A percentile compares a stretch with the other conserved stretches of the same genome.
phyloP scores from a whole-genome alignment of 2,888 invertebrate species.

The Prosopocoilus inquinatus region DNA sequence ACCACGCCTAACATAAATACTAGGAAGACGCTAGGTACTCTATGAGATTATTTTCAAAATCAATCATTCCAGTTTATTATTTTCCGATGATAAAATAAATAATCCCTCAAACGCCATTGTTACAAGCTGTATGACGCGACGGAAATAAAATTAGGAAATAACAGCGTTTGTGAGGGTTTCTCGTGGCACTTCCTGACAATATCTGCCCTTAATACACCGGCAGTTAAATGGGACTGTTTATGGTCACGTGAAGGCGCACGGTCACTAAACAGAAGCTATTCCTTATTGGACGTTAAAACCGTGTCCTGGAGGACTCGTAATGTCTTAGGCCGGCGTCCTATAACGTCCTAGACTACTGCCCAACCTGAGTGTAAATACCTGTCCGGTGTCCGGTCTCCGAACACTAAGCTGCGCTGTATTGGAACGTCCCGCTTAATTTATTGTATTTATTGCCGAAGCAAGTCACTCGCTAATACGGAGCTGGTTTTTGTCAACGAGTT shows the following conservation, averaged over 20 bases:
- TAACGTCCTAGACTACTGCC: constrained; percentile 6
- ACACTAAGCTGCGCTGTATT: constrained; percentile 17
- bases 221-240: constrained; percentile 24
- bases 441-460: neutral
- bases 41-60: no score
- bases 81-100: no score
- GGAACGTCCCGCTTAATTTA: constrained; percentile 10
- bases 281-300: constrained; percentile 25
- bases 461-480: no score
- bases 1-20: no score
- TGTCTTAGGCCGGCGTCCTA: constrained; percentile 17
- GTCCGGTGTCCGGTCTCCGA: constrained; percentile 12
- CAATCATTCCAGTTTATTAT: no score
- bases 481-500: no score
- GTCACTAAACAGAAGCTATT: constrained; percentile 24
- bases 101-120: constrained; percentile 1
- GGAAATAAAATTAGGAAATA: constrained; percentile 22
- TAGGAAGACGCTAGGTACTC: no score
- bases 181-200: constrained; percentile 20
- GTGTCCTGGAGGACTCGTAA: constrained; percentile 24
- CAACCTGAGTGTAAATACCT: constrained; percentile 16
- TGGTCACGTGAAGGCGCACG: constrained; percentile 22
- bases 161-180: constrained; percentile 20
- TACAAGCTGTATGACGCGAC: constrained; percentile 11
- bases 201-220: constrained; percentile 21